phyloP scores from a whole-genome alignment of 2,113 vertebrate species.

The Cinclus mexicanus region DNA sequence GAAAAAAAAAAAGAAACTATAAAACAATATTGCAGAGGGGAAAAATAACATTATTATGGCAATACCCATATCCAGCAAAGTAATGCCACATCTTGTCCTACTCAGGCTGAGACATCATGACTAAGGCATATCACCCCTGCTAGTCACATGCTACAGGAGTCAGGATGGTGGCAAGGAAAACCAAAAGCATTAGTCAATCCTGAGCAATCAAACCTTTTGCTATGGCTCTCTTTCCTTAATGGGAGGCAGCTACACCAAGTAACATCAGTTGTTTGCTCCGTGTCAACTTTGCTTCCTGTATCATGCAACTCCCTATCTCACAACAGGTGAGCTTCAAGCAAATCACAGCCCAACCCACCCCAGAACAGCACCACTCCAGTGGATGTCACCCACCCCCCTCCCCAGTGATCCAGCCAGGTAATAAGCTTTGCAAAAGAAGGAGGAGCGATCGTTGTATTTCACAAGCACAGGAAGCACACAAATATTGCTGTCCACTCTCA shows the following conservation, averaged over 20 bases:
- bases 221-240: neutral
- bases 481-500: neutral
- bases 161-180: neutral
- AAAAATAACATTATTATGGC: neutral
- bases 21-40: neutral
- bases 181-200: neutral
- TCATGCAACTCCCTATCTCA: neutral
- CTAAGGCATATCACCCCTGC: neutral
- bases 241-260: neutral
- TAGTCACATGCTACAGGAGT: neutral
- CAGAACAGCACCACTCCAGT: neutral
- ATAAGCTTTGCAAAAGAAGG: neutral
- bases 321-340: rapidly evolving
- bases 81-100: neutral
- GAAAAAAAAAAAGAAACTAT: neutral
- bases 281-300: neutral
- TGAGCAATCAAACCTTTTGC: neutral
- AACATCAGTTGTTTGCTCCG: neutral
- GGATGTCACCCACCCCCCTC: neutral
- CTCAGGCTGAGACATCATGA: neutral
- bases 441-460: neutral
- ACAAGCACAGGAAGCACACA: neutral
- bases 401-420: neutral
- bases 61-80: neutral
- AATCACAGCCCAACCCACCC: neutral